Evolutionary conservation across 2,113 vertebrate genomes (phyloP), one percentile per base, ranked within the genome.

Genomic region (Phylloscopus whistleri): DNA sequence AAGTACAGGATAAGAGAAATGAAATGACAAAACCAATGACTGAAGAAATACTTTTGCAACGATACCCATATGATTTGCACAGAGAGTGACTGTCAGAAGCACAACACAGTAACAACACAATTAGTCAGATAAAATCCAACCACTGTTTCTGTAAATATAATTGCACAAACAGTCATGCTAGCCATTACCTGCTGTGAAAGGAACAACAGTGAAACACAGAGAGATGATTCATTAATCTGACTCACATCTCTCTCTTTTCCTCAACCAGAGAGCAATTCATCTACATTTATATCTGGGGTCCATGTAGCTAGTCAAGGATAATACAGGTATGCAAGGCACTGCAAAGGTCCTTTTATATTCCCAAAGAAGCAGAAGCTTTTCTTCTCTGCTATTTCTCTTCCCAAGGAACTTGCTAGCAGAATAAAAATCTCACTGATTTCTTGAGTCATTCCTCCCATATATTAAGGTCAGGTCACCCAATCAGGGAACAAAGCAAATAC

Each of bases 181-280:
- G 44, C 31, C 70, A 43, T 69, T 87, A 67, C 84, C 78, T 95
- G 51, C 63, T 90, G 62, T 66, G 75, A 76, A 88, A 92, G n/a
- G 24, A 89, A 44, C 53, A 90, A 90, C 86, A 70, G 33, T 53
- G 70, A 89, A 93, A 82, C 21, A 58, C 3, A 76, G n/a, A 63
- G 43, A 84, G n/a, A 60, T 87, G 70, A 93, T 69, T 92, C 78
- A 93, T 73, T 23, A 79, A 52, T 76, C 51, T 91, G 84, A 95
- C 33, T 93, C 78, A 77, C 0, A 0, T 30, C 62, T 83, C 92
- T 46, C 66, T 78, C 18, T 91, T 33, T 79, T 63, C 16, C 37
- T 94, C 39, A 83, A 66, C 13, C 53, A 62, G 63, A 62, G 39
- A 77, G 22, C 21, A 87, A 67, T 16, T 13, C 13, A 67, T 60